Base-by-base conservation (phyloP, 2,888 invertebrate genomes). In the Limenitis camilla region DNA sequence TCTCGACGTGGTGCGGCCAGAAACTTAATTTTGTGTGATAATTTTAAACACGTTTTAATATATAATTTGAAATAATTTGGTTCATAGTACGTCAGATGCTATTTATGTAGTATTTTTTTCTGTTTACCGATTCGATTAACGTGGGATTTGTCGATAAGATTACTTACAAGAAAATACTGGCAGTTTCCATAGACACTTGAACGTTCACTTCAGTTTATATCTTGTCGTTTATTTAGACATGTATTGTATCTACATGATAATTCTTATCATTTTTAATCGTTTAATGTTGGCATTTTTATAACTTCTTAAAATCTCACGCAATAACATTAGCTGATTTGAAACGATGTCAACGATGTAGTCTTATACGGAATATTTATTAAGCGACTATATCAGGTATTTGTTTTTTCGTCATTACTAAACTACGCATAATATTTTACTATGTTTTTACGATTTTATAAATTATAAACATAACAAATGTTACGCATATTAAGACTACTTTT, bases 121-220 rank as follows among this genome's bases (percentile, higher is more conserved):
- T 38, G 10, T 49, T 31, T 39, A 29, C 28, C 42, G 10, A 32
- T 43, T 39, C 7, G 30, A 38, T 43, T 43, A 32, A 43, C 42
- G 9, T 38, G 9, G 35, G 43, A 41, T 28, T 45, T 45, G 29
- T 36, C 41, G 53, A 54, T 50, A 45, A 55, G 51, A 51, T 55
- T 54, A 47, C 44, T 47, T 33, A 40, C 36, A 43, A 43, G 43
- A 31, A 40, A 46, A 46, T 41, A 39, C 40, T 38, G 33, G 41
- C 33, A 49, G 11, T 55, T 55, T 55, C 52, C 55, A 55, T 49
- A 44, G n/a, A 31, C 41, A 49, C 49, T 52, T 41, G 32, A 49
- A 47, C 9, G 39, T 43, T 41, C 43, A 49, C 49, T 43, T 28
- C 49, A 49, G 11, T 40, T 40, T 5, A 29, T 40, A 48, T 48